A percentile compares a stretch with the other conserved stretches of the same genome.
Conservation (phyloP, 2,888 invertebrate genomes). For the Dolichomitus sp. region DNA sequence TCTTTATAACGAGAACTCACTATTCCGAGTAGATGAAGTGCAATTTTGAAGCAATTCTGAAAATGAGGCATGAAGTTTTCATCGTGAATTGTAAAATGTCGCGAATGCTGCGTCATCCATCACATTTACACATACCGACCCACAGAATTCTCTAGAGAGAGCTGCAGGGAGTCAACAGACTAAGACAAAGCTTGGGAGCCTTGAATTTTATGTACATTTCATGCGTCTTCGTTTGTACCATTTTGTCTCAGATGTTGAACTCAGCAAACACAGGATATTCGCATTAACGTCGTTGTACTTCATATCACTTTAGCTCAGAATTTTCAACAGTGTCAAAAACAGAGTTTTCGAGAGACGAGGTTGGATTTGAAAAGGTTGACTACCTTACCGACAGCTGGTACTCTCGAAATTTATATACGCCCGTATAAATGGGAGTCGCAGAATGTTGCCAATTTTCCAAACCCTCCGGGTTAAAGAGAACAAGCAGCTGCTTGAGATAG, state of each 20-base stretch:
- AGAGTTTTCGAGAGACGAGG: not conserved
- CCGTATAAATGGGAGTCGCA: not conserved
- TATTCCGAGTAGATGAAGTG: not conserved
- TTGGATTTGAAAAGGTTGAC: not conserved
- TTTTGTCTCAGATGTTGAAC: constrained; percentile 11
- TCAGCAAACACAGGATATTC: not conserved
- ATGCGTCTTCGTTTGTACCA: constrained; percentile 5
- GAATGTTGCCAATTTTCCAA: constrained; percentile 20
- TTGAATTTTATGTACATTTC: constrained; percentile 8
- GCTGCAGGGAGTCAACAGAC: not conserved
- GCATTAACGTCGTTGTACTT: not conserved
- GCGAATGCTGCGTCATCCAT: constrained; percentile 9
- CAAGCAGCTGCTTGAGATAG: constrained; percentile 6
- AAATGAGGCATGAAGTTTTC: not conserved
- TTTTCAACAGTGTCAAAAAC: not conserved
- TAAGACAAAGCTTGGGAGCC: not conserved
- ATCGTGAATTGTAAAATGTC: constrained; percentile 5
- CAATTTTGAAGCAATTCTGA: not conserved
- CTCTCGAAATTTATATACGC: not conserved
- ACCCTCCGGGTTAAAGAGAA: not conserved
- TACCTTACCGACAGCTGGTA: not conserved
- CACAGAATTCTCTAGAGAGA: not conserved
- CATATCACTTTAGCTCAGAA: constrained; percentile 7
- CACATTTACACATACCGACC: not conserved
- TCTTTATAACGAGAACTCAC: constrained; percentile 10